Evolutionary conservation across 2,113 vertebrate species (phyloP), one percentile per base, ranked within the genome.

Genomic region (Vidua macroura): DNA sequence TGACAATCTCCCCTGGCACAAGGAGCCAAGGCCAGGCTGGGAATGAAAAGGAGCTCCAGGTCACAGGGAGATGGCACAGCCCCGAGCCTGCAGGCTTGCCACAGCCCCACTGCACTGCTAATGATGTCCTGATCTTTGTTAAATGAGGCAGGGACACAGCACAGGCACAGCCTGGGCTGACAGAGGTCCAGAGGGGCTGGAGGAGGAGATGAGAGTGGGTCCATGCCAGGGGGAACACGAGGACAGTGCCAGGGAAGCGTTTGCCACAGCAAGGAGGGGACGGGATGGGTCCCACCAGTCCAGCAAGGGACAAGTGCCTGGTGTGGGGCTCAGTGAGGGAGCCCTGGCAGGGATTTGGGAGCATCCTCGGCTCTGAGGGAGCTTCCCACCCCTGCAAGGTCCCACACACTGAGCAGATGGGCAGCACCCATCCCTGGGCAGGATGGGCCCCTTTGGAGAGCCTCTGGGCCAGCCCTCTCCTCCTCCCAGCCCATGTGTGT

Each of bases 381-480:
- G 33, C 51, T 56, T 15, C 90, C 59, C 11, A 1, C 2, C 41
- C 30, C 52, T 67, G 30, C 0, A 1, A 33, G 39, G n/a, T 44
- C 9, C 69, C 87, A 21, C 0, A 6, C 9, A 6, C 35, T 3
- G 44, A 59, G n/a, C 20, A 30, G n/a, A 28, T 0, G 1, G 2
- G 55, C 48, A 82, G 60, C 39, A 39, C 6, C 24, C 72, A 41
- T 5, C 53, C 6, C 8, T 6, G 56, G 41, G 21, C 28, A 13
- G 58, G 48, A 44, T 6, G 11, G 39, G 25, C 11, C 56, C 44
- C 52, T 24, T 1, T 18, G 19, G 15, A 27, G n/a, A 30, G n/a
- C 27, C 51, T 7, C 28, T 15, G 69, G 33, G 37, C 25, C 53
- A 49, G 64, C 43, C 43, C 17, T 1, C 16, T 44, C 35, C 60